Conservation (phyloP, 1,140 invertebrate genomes). For the Drosophila bocqueti region DNA sequence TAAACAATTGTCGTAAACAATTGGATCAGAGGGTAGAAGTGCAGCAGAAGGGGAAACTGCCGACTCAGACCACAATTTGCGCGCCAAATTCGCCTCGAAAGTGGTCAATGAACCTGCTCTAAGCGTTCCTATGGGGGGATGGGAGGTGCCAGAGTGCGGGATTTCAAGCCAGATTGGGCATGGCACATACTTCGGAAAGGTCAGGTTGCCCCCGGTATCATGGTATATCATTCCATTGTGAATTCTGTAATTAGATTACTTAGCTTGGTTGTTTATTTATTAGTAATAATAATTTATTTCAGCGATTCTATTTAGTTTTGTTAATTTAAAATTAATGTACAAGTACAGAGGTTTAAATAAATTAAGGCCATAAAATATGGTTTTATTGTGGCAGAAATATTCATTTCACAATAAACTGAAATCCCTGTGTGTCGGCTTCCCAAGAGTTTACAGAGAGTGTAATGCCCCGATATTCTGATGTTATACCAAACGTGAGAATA, state of each 20-base stretch:
- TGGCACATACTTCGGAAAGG: neutral
- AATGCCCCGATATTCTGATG: neutral
- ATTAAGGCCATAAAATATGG: neutral
- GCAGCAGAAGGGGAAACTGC: slow-evolving; percentile 17
- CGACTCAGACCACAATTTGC: slow-evolving; percentile 48
- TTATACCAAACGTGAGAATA: slow-evolving; percentile 13
- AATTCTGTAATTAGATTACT: neutral
- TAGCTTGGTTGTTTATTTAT: neutral
- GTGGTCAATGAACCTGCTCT: slow-evolving; percentile 67
- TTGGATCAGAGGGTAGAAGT: slow-evolving; percentile 32
- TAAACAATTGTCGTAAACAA: slow-evolving; percentile 51
- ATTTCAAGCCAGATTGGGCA: slow-evolving; percentile 16
- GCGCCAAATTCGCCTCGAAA: slow-evolving; percentile 68
- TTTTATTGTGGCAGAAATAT: neutral
- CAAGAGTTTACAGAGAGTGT: neutral
- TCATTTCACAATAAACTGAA: slow-evolving; percentile 2
- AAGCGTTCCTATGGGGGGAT: neutral
- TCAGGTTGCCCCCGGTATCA: neutral
- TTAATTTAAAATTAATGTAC: neutral
- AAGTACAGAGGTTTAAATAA: neutral
- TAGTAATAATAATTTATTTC: neutral
- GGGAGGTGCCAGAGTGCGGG: neutral
- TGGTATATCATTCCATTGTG: neutral
- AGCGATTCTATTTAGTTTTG: neutral
- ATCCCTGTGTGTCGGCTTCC: neutral